A percentile compares a stretch with the other conserved stretches of the same genome.
These are phyloP conservation scores for Limnephilus marmoratus DNA, from an alignment of 2,888 invertebrate species.

Conservation along the genomic window DNA sequence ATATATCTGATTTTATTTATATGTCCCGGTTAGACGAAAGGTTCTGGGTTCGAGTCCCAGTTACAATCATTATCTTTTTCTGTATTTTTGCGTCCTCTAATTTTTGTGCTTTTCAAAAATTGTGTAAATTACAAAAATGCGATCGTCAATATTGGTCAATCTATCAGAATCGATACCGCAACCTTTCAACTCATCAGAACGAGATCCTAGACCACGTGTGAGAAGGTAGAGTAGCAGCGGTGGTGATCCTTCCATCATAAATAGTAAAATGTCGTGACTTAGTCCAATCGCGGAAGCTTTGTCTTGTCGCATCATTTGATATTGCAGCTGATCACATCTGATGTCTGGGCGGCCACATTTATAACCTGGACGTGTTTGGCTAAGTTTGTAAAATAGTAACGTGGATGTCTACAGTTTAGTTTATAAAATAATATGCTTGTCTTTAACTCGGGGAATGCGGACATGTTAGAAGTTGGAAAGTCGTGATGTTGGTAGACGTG, in stretches of 20 bases:
- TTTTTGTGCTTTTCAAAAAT: too few relatives aligned
- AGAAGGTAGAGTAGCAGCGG: neutral
- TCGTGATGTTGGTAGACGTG: neutral
- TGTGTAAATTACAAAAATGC: too few relatives aligned
- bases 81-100: too few relatives aligned
- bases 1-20: too few relatives aligned
- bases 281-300: constrained; percentile 34
- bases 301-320: constrained; percentile 44
- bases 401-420: neutral
- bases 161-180: neutral
- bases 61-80: too few relatives aligned
- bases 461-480: neutral
- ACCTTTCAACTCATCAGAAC: neutral
- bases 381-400: neutral
- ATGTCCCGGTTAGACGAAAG: too few relatives aligned
- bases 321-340: constrained; percentile 1
- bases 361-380: neutral
- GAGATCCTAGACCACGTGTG: neutral
- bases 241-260: neutral
- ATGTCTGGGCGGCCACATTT: neutral
- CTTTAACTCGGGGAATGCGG: neutral
- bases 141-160: too few relatives aligned
- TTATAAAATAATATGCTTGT: neutral
- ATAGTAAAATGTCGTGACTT: constrained; percentile 23
- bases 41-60: too few relatives aligned